These are phyloP conservation scores for Myathropa florea DNA, from an alignment of 2,888 invertebrate species.

Conservation along the genomic window DNA sequence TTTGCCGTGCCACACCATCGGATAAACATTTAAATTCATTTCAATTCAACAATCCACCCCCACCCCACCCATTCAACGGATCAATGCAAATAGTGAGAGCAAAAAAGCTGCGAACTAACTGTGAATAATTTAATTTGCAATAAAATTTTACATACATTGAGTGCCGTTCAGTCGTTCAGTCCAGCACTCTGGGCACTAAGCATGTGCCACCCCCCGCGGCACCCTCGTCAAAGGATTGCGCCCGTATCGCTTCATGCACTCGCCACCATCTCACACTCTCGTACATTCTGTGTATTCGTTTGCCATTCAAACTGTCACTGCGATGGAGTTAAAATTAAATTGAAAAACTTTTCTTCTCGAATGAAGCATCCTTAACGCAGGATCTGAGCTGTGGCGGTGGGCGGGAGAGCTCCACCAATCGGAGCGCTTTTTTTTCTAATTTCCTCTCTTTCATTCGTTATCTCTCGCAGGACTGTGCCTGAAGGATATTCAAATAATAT, in stretches of 20 bases:
- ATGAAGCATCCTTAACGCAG: constrained; percentile 42
- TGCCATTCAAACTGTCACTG: constrained; percentile 53
- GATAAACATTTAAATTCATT: constrained; percentile 30
- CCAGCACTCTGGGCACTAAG: too few species aligned
- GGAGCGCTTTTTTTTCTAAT: neutral
- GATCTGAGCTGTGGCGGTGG: constrained; percentile 23
- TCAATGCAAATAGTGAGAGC: constrained; percentile 3
- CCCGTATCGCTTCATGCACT: constrained; percentile 5
- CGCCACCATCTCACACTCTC: neutral
- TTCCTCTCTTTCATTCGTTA: neutral
- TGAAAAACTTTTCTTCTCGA: constrained; percentile 67
- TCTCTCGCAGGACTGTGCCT: constrained; percentile 4
- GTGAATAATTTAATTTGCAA: constrained; percentile 41
- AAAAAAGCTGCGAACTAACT: constrained; percentile 3
- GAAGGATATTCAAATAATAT: constrained; percentile 16
- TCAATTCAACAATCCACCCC: neutral
- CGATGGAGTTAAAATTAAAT: constrained; percentile 65
- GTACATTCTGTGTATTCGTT: constrained; percentile 4
- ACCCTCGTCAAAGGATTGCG: neutral
- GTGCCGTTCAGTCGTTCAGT: constrained; percentile 12
- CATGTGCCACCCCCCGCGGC: constrained; percentile 1
- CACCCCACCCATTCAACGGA: neutral
- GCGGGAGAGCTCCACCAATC: constrained; percentile 4
- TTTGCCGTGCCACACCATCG: neutral
- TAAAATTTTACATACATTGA: constrained; percentile 47